Base-by-base conservation (phyloP, 2,113 vertebrate genomes). In the Eupsittula cactorum region DNA sequence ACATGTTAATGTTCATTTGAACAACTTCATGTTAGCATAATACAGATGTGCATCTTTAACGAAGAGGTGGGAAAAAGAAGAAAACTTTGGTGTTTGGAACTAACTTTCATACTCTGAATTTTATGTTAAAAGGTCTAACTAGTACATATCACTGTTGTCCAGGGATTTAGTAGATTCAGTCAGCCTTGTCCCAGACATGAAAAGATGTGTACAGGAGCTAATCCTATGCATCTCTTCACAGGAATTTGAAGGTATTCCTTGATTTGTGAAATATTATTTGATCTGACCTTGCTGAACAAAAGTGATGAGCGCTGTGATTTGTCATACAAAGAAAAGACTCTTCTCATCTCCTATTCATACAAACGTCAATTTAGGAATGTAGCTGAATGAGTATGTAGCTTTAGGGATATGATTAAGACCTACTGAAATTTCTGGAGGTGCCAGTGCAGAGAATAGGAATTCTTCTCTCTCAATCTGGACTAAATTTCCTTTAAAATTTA, bases 401-500 rank as follows among this genome's bases (percentile, higher is more conserved):
- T 88, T 93, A 86, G 52, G 39, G 27, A 75, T 75, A 9, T 84
- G 35, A 89, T 52, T 93, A 93, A 92, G 77, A 86, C 60, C 69
- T 86, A 25, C 47, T 65, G 5, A 90, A 57, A 23, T 63, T 95
- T 88, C 63, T 93, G 68, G 41, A 88, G 49, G 8, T 92, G 47
- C 68, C 37, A 63, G 28, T 60, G 25, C 39, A 42, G 18, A n/a
- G 37, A 80, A 69, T 5, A 69, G 33, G 62, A 88, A 82, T 92
- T 31, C 13, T 79, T 75, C 37, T 88, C 37, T 88, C 41, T 83
- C 67, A 67, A 50, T 70, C 68, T 93, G 90, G 53, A 77, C 91
- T 88, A 88, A 69, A 94, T 94, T 95, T 88, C n/a, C 37, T 88
- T 90, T 65, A 90, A 86, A 91, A 78, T 69, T 62, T 82, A n/a